Base-by-base conservation (phyloP, 2,113 vertebrate species). In the Bostrychus sinensis region DNA sequence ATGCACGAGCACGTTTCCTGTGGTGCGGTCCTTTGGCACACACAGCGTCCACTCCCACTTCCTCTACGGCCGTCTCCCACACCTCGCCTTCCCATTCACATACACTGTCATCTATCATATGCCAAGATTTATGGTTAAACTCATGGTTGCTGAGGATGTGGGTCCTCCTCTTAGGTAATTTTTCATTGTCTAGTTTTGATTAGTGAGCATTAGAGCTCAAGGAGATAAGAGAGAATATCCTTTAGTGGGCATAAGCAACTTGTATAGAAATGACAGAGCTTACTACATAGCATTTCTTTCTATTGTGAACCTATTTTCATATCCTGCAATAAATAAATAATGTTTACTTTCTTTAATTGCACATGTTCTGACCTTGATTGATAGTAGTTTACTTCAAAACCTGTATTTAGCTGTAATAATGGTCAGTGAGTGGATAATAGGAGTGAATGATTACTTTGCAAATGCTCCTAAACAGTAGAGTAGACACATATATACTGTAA, bases 1-100 rank as follows among this genome's bases (percentile, higher is more conserved):
- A 37, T 39, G 38, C 12, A 30, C 43, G 34, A 41, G 57, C 53
- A 23, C 34, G 74, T 42, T 86, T 84, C 67, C 80, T 83, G 70
- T 66, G 37, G 26, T 41, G 70, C 53, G 62, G 61, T 70, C 65
- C 65, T 28, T 50, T 71, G 69, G 69, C 63, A 73, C 66, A 61
- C 72, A 42, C 1, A 46, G 42, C 25, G 7, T 48, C 12, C 22
- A 48, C 10, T 23, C 20, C 70, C 70, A 62, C 34, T 76, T 67
- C 68, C 50, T 55, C 5, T 22, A 67, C 1, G 55, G 45, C 78
- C 55, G 42, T 62, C 67, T 63, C 39, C 19, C 61, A 75, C 70
- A 54, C 48, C 56, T 68, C 51, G 48, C 53, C 66, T 68, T 83
- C 55, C 48, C 25, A 28, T 28, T 81, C 51, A 83, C 48, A 51